Evolutionary conservation across 2,888 invertebrate genomes (phyloP), one percentile per base, ranked within the genome.

Genomic region (Archips xylosteana): DNA sequence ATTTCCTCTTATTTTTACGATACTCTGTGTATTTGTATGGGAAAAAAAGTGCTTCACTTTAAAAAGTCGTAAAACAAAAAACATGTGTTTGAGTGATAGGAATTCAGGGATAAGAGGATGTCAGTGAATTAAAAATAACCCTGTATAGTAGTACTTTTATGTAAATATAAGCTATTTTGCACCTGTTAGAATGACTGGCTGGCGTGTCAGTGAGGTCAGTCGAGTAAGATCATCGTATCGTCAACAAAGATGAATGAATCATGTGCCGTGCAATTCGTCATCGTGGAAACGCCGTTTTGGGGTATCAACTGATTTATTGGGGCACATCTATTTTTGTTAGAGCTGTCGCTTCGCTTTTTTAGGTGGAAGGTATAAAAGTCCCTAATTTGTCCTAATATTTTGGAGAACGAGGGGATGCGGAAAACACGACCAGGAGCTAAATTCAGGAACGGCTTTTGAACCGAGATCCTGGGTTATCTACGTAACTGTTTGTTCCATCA

Each of bases 121-220:
- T n/a, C n/a, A n/a, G n/a, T n/a, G n/a, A n/a, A n/a, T n/a, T n/a
- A n/a, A n/a, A n/a, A n/a, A n/a, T n/a, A n/a, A n/a, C n/a, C n/a
- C n/a, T n/a, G n/a, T n/a, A n/a, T n/a, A n/a, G n/a, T 36, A 36
- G 36, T 36, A 36, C 36, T 36, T 36, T 36, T 36, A 36, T 36
- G 36, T 36, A 36, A 36, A 36, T 36, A 36, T 36, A 39, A 39
- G 23, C 57, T 32, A 12, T 12, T 57, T 57, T 32, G 32, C 57
- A 57, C 57, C 57, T 57, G 13, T 23, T 32, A 57, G 32, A 57
- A 57, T 57, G 57, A 57, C 12, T 49, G n/a, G n/a, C n/a, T n/a
- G 3, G n/a, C 32, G 57, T 4, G 57, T 57, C 32, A 23, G 57
- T 57, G 57, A 57, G 57, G 57, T 57, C 57, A 57, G 32, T 3